phyloP scores from a whole-genome alignment of 2,113 vertebrate species.

The Chionis minor region DNA sequence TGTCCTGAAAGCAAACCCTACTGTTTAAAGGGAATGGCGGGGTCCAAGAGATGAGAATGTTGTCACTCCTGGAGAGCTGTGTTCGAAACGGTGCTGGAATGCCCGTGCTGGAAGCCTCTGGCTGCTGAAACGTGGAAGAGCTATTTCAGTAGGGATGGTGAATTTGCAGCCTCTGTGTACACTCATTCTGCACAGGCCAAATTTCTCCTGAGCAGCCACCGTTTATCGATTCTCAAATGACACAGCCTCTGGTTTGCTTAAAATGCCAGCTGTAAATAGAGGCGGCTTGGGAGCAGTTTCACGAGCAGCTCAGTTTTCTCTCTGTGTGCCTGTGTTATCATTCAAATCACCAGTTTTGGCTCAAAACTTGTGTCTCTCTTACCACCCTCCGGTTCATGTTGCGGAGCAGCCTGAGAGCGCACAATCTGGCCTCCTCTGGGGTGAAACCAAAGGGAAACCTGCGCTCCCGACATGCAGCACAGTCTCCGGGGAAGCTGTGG shows the following conservation, averaged over 20 bases:
- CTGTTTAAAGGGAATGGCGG: not conserved
- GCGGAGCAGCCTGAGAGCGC: not conserved
- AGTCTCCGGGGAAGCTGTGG: not conserved
- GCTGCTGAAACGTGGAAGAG: not conserved
- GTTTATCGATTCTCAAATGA: not conserved
- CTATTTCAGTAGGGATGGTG: not conserved
- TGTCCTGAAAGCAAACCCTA: not conserved
- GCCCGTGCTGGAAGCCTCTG: rapidly evolving
- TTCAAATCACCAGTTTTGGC: not conserved
- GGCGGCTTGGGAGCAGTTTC: not conserved
- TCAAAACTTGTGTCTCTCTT: not conserved
- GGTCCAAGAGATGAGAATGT: not conserved
- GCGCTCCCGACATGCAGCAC: rapidly evolving
- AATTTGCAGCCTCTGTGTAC: not conserved
- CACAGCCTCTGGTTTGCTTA: not conserved
- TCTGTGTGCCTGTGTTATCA: not conserved
- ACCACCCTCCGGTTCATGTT: not conserved
- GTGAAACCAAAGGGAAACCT: not conserved
- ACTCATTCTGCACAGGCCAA: not conserved
- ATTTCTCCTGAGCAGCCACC: not conserved
- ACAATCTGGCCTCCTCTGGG: not conserved
- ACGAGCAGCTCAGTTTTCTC: not conserved
- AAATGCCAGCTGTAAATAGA: not conserved
- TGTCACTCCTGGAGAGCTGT: not conserved
- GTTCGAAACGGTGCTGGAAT: not conserved